These are phyloP conservation scores for Leistus spinibarbis DNA, from an alignment of 2,888 invertebrate genomes.

Conservation along the genomic window DNA sequence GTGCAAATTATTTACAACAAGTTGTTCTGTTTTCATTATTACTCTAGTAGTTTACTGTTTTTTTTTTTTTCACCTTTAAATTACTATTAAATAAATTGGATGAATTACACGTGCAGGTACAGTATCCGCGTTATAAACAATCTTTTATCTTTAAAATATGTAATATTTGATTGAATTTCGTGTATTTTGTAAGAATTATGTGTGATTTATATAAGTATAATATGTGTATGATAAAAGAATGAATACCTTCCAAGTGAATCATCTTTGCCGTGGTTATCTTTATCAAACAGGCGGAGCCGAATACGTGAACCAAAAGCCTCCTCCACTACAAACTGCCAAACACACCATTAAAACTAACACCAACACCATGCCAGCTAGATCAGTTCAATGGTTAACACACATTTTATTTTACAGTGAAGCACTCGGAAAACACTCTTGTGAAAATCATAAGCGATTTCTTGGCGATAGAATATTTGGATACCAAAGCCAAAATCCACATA, in stretches of 20 bases:
- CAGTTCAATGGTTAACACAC: background rate
- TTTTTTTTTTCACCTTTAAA: no score
- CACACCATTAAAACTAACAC: constrained; percentile 43
- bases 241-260: constrained; percentile 87
- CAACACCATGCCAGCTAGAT: constrained; percentile 24
- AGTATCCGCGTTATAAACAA: no score
- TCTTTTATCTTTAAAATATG: background rate
- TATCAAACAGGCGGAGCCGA: constrained; percentile 80
- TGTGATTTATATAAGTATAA: constrained; percentile 27
- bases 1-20: constrained; percentile 31
- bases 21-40: background rate
- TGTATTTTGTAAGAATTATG: background rate
- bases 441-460: background rate
- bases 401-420: background rate
- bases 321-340: constrained; percentile 66
- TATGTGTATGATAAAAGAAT: constrained; percentile 13
- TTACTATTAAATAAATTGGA: no score
- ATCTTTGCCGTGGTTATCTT: constrained; percentile 90
- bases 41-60: no score
- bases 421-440: constrained; percentile 13
- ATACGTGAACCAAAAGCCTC: constrained; percentile 61
- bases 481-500: no score
- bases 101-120: no score
- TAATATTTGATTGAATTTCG: background rate
- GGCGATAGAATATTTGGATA: background rate